A percentile compares a stretch with the other conserved stretches of the same genome.
These are phyloP conservation scores for Frankliniella fusca DNA, from an alignment of 2,888 invertebrate genomes.

Conservation along the genomic window DNA sequence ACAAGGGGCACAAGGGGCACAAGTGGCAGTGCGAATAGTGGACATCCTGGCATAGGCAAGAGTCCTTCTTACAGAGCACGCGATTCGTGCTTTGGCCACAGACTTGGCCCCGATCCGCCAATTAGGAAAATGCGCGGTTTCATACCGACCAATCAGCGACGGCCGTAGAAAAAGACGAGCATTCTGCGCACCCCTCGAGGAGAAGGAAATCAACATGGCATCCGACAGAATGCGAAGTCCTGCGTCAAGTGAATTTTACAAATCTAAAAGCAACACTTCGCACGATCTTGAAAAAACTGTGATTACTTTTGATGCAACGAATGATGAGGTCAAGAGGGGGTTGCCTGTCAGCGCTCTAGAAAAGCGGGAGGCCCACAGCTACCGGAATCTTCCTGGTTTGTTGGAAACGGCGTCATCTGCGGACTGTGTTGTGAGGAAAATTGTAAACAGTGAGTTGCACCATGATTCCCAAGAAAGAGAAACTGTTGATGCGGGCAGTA, in stretches of 20 bases:
- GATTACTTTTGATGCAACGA: constrained; percentile 33
- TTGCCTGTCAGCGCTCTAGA: constrained; percentile 37
- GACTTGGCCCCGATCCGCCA: not conserved
- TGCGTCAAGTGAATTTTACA: constrained; percentile 46
- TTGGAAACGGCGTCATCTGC: constrained; percentile 39
- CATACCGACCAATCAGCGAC: not conserved
- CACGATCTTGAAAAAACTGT: constrained; percentile 33
- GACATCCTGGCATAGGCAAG: not conserved
- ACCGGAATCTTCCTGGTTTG: constrained; percentile 39
- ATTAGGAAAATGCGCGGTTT: not conserved
- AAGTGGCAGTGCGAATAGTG: not conserved
- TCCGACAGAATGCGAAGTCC: constrained; percentile 47
- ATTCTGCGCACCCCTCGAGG: constrained; percentile 37
- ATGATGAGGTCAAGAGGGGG: constrained; percentile 33
- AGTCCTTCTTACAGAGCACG: not conserved
- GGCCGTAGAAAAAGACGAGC: not conserved
- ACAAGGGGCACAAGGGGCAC: not conserved
- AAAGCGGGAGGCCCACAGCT: constrained; percentile 37
- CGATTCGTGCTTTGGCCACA: not conserved
- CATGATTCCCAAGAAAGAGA: constrained; percentile 29
- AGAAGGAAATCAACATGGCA: constrained; percentile 49
- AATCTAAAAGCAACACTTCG: constrained; percentile 33
- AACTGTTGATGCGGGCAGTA: not conserved
- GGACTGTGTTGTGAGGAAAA: constrained; percentile 34
- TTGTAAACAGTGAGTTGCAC: constrained; percentile 34